phyloP scores from a whole-genome alignment of 2,888 invertebrate genomes.

The Morpho deidamia region DNA sequence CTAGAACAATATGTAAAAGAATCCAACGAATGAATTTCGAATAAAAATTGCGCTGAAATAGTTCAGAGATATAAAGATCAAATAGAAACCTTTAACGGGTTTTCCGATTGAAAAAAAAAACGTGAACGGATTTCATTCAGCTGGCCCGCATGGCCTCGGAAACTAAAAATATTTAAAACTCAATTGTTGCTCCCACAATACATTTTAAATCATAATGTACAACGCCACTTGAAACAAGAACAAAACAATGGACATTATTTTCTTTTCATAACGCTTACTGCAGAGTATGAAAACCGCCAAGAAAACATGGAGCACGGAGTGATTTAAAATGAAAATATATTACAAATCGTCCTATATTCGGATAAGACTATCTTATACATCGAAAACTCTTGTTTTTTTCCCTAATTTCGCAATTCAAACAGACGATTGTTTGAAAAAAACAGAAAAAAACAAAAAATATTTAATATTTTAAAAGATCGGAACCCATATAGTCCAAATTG shows the following conservation, averaged over 20 bases:
- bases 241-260: slow-evolving; percentile 18
- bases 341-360: not conserved
- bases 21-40: too few species aligned
- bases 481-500: too few species aligned
- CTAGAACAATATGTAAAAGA: too few species aligned
- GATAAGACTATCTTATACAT: too few species aligned
- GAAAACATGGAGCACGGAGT: slow-evolving; percentile 7
- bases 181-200: slow-evolving; percentile 14
- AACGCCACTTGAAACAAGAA: slow-evolving; percentile 16
- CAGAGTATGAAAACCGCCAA: slow-evolving; percentile 10
- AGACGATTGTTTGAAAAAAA: too few species aligned
- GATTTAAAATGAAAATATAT: slow-evolving; percentile 9
- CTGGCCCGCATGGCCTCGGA: not conserved
- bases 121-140: not conserved
- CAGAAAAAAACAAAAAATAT: too few species aligned
- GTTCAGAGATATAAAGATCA: too few species aligned
- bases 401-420: too few species aligned
- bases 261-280: slow-evolving; percentile 19
- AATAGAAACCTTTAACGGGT: too few species aligned
- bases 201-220: slow-evolving; percentile 6
- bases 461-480: too few species aligned
- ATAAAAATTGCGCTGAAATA: too few species aligned
- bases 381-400: too few species aligned
- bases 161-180: slow-evolving; percentile 10
- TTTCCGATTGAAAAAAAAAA: not conserved